These are phyloP conservation scores for Frankliniella fusca DNA, from an alignment of 2,888 invertebrate species.

Conservation along the genomic window DNA sequence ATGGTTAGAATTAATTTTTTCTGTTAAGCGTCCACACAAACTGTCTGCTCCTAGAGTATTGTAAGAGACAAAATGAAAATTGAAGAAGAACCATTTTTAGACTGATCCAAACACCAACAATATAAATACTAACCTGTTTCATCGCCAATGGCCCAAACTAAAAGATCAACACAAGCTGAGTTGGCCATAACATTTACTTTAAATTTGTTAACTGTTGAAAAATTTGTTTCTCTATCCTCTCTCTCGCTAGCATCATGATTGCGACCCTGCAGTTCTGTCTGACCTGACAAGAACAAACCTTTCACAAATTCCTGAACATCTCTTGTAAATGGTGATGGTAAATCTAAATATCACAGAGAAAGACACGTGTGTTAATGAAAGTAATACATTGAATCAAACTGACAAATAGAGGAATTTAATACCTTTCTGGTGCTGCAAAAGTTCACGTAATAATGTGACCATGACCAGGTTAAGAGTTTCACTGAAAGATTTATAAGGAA, in stretches of 20 bases:
- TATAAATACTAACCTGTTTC: slow-evolving; percentile 79
- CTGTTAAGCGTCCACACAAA: slow-evolving; percentile 85
- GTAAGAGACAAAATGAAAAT: slow-evolving; percentile 36
- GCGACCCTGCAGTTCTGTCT: slow-evolving; percentile 83
- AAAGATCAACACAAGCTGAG: slow-evolving; percentile 92
- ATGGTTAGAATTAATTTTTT: slow-evolving; percentile 88
- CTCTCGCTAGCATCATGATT: slow-evolving; percentile 80
- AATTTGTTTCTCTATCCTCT: slow-evolving; percentile 76
- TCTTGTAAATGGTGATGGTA: slow-evolving; percentile 84
- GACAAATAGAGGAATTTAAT: slow-evolving; percentile 22
- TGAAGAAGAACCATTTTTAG: slow-evolving; percentile 35
- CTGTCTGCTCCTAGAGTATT: slow-evolving; percentile 80
- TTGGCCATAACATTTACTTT: slow-evolving; percentile 95
- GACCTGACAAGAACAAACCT: slow-evolving; percentile 84
- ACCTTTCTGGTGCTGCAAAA: slow-evolving; percentile 80
- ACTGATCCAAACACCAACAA: background rate
- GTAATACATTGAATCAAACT: background rate
- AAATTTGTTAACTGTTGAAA: slow-evolving; percentile 78
- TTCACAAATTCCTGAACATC: slow-evolving; percentile 88
- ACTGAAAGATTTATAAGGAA: slow-evolving; percentile 90
- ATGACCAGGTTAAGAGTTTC: slow-evolving; percentile 91
- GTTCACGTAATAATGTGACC: slow-evolving; percentile 84
- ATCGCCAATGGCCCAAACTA: slow-evolving; percentile 97
- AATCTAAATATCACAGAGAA: slow-evolving; percentile 51
- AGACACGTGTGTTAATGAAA: slow-evolving; percentile 17